phyloP scores from a whole-genome alignment of 2,888 invertebrate species.

The Cosmia pyralina region DNA sequence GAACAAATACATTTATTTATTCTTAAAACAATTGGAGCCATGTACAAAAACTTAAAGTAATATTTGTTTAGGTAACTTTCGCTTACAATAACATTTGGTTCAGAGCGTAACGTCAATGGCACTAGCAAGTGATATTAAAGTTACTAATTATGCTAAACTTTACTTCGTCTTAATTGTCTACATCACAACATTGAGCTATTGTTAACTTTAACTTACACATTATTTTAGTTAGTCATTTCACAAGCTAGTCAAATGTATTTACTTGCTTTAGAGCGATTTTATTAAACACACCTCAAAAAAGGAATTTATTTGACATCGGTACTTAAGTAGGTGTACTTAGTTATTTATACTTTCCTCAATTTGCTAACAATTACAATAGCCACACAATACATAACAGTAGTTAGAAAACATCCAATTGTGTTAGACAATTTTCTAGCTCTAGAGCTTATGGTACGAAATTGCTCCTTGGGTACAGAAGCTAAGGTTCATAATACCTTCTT shows the following conservation, averaged over 20 bases:
- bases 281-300: background rate
- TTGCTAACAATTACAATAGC: too few species aligned
- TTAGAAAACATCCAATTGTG: too few species aligned
- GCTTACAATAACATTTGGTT: conserved; percentile 70
- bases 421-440: background rate
- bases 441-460: background rate
- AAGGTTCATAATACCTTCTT: background rate
- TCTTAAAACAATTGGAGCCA: conserved; percentile 41
- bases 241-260: background rate
- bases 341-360: too few species aligned
- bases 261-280: background rate
- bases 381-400: too few species aligned
- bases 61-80: conserved; percentile 62
- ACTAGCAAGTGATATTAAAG: conserved; percentile 69
- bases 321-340: too few species aligned
- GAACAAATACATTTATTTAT: conserved; percentile 44
- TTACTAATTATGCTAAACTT: conserved; percentile 58
- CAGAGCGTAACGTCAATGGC: conserved; percentile 69
- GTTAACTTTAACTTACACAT: conserved; percentile 19
- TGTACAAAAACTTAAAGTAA: conserved; percentile 47
- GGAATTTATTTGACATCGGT: background rate
- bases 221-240: conserved; percentile 6
- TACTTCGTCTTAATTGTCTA: conserved; percentile 50
- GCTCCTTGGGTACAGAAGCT: background rate
- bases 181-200: conserved; percentile 65